phyloP scores from a whole-genome alignment of 2,888 invertebrate genomes.

The Archips crataeganus region DNA sequence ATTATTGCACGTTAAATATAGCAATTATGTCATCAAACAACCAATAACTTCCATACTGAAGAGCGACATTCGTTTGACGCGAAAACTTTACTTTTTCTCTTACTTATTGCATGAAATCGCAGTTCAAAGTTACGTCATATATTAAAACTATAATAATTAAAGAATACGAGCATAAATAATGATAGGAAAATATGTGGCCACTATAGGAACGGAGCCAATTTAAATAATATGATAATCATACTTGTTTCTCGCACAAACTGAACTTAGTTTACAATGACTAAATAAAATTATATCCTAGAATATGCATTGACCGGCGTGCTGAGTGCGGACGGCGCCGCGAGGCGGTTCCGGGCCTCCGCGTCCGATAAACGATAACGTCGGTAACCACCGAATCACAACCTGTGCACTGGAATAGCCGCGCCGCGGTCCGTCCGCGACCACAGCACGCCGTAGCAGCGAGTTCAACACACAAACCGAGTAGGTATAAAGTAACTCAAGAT shows the following conservation, averaged over 20 bases:
- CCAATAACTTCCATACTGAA: slow-evolving; percentile 54
- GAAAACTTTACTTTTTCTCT: slow-evolving; percentile 58
- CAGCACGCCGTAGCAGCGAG: slow-evolving; percentile 54
- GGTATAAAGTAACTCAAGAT: slow-evolving; percentile 63
- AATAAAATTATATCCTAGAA: slow-evolving; percentile 80
- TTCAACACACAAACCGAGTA: slow-evolving; percentile 38
- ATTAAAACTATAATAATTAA: slow-evolving; percentile 69
- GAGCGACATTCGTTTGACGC: slow-evolving; percentile 60
- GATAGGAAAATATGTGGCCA: slow-evolving; percentile 74
- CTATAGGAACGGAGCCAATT: slow-evolving; percentile 81
- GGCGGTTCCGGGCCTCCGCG: background rate
- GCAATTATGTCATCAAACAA: slow-evolving; percentile 62
- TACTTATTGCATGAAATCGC: slow-evolving; percentile 67
- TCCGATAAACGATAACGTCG: too few relatives aligned
- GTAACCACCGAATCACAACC: slow-evolving; percentile 59
- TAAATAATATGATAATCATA: slow-evolving; percentile 65
- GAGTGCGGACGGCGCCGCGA: slow-evolving; percentile 43
- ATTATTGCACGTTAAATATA: slow-evolving; percentile 81
- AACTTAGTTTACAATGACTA: slow-evolving; percentile 82
- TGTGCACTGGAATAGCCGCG: slow-evolving; percentile 45
- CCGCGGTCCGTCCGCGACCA: slow-evolving; percentile 45
- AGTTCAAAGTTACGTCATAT: slow-evolving; percentile 57
- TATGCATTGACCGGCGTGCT: slow-evolving; percentile 64
- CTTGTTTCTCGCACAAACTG: slow-evolving; percentile 71
- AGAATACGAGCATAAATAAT: slow-evolving; percentile 75